Evolutionary conservation across 2,113 vertebrate genomes (phyloP).

Genomic region (Dipodomys stephensi): DNA sequence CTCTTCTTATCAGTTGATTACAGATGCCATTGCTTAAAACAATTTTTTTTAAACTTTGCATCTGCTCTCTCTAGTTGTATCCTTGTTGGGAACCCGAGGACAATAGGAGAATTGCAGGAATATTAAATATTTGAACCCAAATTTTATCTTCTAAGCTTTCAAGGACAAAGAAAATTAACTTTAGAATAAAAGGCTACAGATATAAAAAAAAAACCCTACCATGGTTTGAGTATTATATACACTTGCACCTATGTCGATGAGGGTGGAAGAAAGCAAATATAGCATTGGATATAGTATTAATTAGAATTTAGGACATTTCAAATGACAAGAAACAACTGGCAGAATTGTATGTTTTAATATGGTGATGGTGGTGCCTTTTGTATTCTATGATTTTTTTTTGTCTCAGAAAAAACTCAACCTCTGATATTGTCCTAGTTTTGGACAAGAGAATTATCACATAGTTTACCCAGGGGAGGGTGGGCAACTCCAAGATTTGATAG

Average conservation of each 20-base stretch:
- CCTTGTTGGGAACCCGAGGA: background rate
- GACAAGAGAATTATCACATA: constrained; percentile 65
- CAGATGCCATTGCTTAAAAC: constrained; percentile 61
- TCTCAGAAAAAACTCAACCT: constrained; percentile 29
- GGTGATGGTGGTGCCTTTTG: constrained; percentile 14
- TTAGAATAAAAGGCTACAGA: constrained; percentile 20
- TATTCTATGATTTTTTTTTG: constrained; percentile 47
- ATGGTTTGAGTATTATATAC: constrained; percentile 12
- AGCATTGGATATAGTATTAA: constrained; percentile 7
- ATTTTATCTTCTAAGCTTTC: constrained; percentile 66
- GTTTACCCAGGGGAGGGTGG: constrained; percentile 49
- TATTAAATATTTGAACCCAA: constrained; percentile 69
- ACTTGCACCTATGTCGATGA: background rate
- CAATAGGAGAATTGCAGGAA: background rate
- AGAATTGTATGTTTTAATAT: background rate
- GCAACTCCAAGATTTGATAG: constrained; percentile 65
- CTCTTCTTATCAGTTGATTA: constrained; percentile 66
- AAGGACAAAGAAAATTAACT: constrained; percentile 67
- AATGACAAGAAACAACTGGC: background rate
- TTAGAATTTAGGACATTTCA: constrained; percentile 51
- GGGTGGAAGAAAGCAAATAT: constrained; percentile 4
- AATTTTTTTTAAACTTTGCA: background rate
- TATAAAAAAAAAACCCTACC: constrained; percentile 19
- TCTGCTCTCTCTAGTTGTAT: constrained; percentile 28
- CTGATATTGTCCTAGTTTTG: constrained; percentile 74